Base-by-base conservation (phyloP, 2,888 invertebrate species). In the Agriopis leucophaearia region DNA sequence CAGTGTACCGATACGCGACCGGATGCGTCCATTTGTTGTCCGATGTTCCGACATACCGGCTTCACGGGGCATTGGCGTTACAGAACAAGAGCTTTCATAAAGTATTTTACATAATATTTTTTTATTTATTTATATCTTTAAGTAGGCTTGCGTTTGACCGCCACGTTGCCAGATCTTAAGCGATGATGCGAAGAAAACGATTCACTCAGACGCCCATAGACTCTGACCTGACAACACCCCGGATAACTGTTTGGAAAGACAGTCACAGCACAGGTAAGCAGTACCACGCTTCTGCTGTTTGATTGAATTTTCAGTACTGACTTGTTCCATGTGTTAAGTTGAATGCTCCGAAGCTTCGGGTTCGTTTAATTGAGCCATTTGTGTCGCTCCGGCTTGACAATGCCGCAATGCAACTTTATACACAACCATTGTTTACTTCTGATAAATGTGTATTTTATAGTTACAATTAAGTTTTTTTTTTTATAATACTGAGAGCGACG, bases 311-410 rank as follows among this genome's bases (percentile, higher is more conserved):
- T 15, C 16, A 7, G 42, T 52, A 69, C 68, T 69, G 64, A 16
- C 0, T 18, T 9, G 0, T 54, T 75, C 74, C 77, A 71, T 76
- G 71, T 76, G 79, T 80, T 79, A 74, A 75, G 72, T 78, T 80
- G 76, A 81, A 82, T 83, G 79, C 81, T 78, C 83, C 79, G 80
- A 54, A 10, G 67, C 62, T 54, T 81, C 82, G 85, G 81, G 73
- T 80, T 81, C 76, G 85, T 85, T 88, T 90, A 91, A 92, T 91
- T 92, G 91, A 90, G 90, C 90, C 87, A 89, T 92, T 91, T 90
- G 90, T 89, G 89, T 81, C 84, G 84, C 86, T 85, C 85, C 79
- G 75, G 80, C 82, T 84, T 86, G 85, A 86, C 86, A 85, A 80
- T 79, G 79, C 82, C 82, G 76, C 86, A 82, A 74, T 79, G 83